phyloP scores from a whole-genome alignment of 2,797 vertebrate genomes.

The Helostoma temminkii region DNA sequence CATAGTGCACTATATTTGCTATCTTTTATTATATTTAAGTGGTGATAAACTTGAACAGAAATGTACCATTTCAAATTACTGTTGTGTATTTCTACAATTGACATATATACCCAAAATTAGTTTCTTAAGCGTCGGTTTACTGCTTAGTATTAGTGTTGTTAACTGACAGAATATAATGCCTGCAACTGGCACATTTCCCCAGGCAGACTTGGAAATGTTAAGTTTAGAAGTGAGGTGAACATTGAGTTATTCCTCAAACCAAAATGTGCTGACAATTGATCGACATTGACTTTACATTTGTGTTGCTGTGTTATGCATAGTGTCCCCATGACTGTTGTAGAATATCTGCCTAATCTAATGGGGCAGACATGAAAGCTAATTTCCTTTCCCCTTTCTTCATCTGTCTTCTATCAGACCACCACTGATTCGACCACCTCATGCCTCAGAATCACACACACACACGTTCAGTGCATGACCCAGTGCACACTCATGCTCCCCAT shows the following conservation, averaged over 20 bases:
- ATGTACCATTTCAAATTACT: too few species aligned
- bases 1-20: too few species aligned
- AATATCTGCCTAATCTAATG: too few species aligned
- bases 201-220: background rate
- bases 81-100: too few species aligned
- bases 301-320: slow-evolving; percentile 9
- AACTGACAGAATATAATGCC: too few species aligned
- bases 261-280: slow-evolving; percentile 17
- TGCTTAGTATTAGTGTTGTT: too few species aligned
- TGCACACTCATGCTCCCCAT: slow-evolving; percentile 40
- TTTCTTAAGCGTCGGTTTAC: too few species aligned
- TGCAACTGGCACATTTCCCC: background rate
- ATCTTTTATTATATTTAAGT: too few species aligned
- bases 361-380: slow-evolving; percentile 37
- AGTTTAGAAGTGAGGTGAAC: background rate
- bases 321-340: slow-evolving; percentile 13
- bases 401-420: slow-evolving; percentile 50
- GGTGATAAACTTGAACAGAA: too few species aligned
- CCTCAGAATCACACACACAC: slow-evolving; percentile 11
- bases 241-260: background rate
- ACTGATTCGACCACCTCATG: slow-evolving; percentile 28
- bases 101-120: too few species aligned
- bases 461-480: slow-evolving; percentile 37
- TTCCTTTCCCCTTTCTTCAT: slow-evolving; percentile 42
- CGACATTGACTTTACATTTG: slow-evolving; percentile 15